Percentiles rank a stretch among this genome's conserved stretches.
phyloP scores from a whole-genome alignment of 2,888 invertebrate genomes.

The Himalopsyche japonica region DNA sequence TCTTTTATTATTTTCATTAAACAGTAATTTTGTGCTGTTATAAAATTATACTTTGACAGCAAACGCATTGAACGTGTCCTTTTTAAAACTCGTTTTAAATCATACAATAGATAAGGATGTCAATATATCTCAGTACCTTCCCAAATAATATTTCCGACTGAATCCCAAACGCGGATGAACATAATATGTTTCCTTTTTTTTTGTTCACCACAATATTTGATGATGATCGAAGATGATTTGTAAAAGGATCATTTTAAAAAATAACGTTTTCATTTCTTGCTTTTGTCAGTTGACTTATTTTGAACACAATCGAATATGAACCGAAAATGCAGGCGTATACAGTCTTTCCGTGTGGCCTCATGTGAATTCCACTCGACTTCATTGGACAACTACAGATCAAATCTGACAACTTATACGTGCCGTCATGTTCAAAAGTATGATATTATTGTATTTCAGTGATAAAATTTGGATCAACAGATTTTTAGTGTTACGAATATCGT shows the following conservation, averaged over 20 bases:
- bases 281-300: constrained; percentile 2
- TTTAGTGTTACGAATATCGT: no score
- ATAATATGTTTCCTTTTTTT: neutral
- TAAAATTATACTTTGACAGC: no score
- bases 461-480: no score
- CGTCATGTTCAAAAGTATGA: neutral
- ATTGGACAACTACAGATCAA: neutral
- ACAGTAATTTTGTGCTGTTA: no score
- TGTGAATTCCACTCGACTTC: neutral
- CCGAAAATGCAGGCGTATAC: neutral
- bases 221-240: constrained; percentile 35
- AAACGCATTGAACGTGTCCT: no score
- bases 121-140: neutral
- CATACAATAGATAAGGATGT: neutral
- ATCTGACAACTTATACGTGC: neutral
- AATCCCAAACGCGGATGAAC: neutral
- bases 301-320: neutral
- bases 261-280: neutral
- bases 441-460: neutral
- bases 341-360: neutral
- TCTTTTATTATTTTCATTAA: no score
- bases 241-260: constrained; percentile 15
- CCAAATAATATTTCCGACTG: neutral
- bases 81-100: neutral
- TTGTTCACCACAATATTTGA: constrained; percentile 19